A percentile compares a stretch with the other conserved stretches of the same genome.
These are phyloP conservation scores for Cyanocitta stelleri DNA, from an alignment of 2,113 vertebrate genomes.

Conservation along the genomic window DNA sequence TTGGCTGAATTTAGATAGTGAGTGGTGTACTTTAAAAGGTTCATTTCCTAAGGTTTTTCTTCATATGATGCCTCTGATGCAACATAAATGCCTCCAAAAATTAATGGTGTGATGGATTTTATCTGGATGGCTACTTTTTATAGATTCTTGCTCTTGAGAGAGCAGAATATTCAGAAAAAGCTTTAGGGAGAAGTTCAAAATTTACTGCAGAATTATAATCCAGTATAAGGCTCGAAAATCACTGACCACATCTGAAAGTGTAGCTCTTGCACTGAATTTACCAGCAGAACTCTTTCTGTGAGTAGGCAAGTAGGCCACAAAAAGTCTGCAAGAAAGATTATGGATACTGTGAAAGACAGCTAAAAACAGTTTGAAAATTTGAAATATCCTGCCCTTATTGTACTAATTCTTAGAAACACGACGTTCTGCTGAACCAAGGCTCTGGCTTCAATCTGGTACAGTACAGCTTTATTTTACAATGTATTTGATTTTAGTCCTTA, in stretches of 20 bases:
- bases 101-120: background rate
- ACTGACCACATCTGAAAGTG: background rate
- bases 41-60: background rate
- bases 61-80: background rate
- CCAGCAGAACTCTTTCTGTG: background rate
- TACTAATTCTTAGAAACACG: background rate
- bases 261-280: background rate
- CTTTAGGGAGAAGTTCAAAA: background rate
- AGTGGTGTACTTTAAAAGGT: background rate
- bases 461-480: background rate
- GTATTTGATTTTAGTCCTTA: background rate
- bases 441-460: background rate
- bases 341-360: background rate
- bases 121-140: background rate
- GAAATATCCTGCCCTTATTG: background rate
- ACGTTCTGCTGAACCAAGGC: background rate
- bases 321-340: background rate
- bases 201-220: background rate
- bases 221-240: background rate
- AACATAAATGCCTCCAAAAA: background rate
- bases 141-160: background rate
- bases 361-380: background rate
- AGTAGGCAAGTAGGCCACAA: background rate
- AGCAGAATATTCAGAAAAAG: background rate
- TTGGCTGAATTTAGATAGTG: background rate